Conservation (phyloP, 1,140 invertebrate species). For the Bombus pyrosoma region DNA sequence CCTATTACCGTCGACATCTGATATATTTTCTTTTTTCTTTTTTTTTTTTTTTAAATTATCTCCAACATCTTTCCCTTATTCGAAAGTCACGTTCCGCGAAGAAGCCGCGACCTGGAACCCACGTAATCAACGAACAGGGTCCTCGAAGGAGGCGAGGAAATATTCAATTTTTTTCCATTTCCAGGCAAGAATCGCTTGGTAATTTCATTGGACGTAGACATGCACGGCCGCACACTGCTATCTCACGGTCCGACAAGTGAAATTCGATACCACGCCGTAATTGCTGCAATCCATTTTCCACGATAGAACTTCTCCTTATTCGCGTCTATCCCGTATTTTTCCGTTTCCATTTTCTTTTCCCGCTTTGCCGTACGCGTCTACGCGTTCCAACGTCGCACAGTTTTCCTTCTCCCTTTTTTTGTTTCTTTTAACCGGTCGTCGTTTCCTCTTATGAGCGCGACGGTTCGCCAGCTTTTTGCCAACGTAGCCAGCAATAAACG, state of each 20-base stretch:
- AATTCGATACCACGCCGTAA: slow-evolving; percentile 18
- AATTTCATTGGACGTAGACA: slow-evolving; percentile 7
- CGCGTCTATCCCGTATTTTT: not conserved
- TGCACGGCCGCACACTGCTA: too few relatives aligned
- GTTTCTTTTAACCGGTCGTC: not conserved
- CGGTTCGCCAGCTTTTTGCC: not conserved
- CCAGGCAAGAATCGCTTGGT: not conserved
- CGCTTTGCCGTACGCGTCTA: not conserved
- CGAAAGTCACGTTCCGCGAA: not conserved
- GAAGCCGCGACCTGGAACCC: not conserved
- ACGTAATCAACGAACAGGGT: slow-evolving; percentile 13
- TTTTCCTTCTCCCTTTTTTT: not conserved
- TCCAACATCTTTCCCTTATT: not conserved
- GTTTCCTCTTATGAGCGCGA: not conserved
- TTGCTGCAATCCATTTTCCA: slow-evolving; percentile 27
- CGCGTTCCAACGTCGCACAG: not conserved
- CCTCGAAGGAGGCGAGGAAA: not conserved
- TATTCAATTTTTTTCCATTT: slow-evolving; percentile 24
- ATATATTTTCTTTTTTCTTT: not conserved
- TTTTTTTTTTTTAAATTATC: not conserved
- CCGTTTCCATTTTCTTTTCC: not conserved
- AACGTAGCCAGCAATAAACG: slow-evolving; percentile 14
- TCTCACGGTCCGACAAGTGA: not conserved
- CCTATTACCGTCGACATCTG: not conserved
- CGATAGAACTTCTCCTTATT: slow-evolving; percentile 22